Percentiles rank a stretch among this genome's conserved stretches.
Conservation (phyloP, 2,113 vertebrate species). For the Collichthys lucidus region DNA sequence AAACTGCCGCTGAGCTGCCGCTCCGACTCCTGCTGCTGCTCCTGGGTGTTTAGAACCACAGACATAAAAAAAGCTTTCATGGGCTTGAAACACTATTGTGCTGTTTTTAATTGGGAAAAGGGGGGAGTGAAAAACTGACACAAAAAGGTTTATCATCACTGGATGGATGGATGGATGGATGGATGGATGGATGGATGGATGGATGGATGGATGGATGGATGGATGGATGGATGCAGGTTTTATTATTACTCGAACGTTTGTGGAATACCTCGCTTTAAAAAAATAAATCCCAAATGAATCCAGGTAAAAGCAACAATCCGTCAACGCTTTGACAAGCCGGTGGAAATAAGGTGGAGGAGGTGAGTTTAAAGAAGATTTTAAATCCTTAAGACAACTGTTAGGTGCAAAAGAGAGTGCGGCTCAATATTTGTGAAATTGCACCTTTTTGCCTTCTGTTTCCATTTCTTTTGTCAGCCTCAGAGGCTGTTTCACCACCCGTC, state of each 20-base stretch:
- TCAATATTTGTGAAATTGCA: conserved; percentile 45
- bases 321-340: conserved; percentile 13
- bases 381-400: conserved; percentile 9
- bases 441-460: conserved; percentile 20
- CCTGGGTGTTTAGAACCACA: background rate
- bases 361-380: background rate
- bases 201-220: no score
- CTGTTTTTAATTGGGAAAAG: conserved; percentile 15
- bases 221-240: conserved; percentile 1
- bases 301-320: conserved; percentile 12
- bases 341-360: conserved; percentile 25
- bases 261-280: background rate
- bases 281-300: background rate
- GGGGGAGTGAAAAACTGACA: background rate
- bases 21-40: background rate
- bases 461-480: conserved; percentile 25
- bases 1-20: background rate
- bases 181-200: no score
- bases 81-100: background rate
- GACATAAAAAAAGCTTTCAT: background rate
- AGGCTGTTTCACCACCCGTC: conserved; percentile 25
- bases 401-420: conserved; percentile 9
- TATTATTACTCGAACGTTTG: background rate
- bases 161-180: no score
- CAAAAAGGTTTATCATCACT: conserved; percentile 42